Base-by-base conservation (phyloP, 35 echinoderm and acorn worm species). In the Nesometra sesokonis region DNA sequence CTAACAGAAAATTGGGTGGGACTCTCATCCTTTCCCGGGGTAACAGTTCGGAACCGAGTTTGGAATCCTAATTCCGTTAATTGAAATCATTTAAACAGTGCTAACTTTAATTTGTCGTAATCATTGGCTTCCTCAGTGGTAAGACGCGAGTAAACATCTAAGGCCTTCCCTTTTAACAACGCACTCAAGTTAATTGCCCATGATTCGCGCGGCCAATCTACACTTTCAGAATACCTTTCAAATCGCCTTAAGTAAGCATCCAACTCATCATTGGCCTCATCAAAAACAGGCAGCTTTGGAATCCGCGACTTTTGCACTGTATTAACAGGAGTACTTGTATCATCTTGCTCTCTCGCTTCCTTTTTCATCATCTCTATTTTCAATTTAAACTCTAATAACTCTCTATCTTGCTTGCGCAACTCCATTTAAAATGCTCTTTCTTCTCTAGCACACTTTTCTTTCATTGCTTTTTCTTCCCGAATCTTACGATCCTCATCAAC, bases 121-220 rank as follows among this genome's bases (percentile, higher is more conserved):
- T 84, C 34, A 17, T 36, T 17, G 29, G 38, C 11, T 36, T 84
- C 82, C 17, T 84, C 39, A 7, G 34, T 29, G n/a, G 82, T 5
- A 30, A 79, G 33, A 5, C 82, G 34, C n/a, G 82, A 84, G 31
- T 84, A 84, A 11, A 85, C 83, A 21, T 79, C 0, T 33, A 92
- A 46, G 13, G 90, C 90, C 78, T 91, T 91, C 17, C 84, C 90
- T 67, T 81, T 37, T 81, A 93, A 86, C 13, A 93, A 80, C 32
- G 88, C 92, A 82, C 86, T 80, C 17, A 93, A 77, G 78, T 86
- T 87, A 76, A 92, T 21, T 0, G 79, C 90, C 90, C 90, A 88
- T 67, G 83, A 77, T 35, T 84, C 81, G 57, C 79, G 35, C n/a
- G 83, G 32, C 86, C 91, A 88, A 0, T 39, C 76, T 32, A 47